Percentiles rank a stretch among this genome's conserved stretches.
These are phyloP conservation scores for Dexiosoma caninum DNA, from an alignment of 2,888 invertebrate species.

Conservation along the genomic window DNA sequence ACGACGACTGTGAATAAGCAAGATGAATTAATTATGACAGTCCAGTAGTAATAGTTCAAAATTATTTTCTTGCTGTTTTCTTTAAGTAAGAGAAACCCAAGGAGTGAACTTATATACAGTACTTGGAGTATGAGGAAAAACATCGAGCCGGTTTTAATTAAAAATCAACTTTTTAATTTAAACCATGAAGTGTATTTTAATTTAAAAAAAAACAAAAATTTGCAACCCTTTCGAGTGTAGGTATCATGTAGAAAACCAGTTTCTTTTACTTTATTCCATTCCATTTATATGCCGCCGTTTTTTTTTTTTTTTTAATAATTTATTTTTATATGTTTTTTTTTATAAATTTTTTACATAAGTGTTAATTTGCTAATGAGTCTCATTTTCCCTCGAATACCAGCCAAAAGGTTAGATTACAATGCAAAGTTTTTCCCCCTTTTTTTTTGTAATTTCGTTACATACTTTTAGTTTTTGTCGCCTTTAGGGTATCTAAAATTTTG, in stretches of 20 bases:
- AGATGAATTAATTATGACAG: conserved; percentile 16
- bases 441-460: conserved; percentile 15
- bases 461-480: conserved; percentile 33
- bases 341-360: conserved; percentile 55
- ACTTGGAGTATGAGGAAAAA: too few species aligned
- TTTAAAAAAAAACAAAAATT: neutral
- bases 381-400: conserved; percentile 12
- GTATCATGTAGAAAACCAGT: neutral
- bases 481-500: conserved; percentile 58
- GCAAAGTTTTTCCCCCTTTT: conserved; percentile 15
- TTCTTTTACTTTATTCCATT: neutral
- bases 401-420: conserved; percentile 7
- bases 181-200: too few species aligned
- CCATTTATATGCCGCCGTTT: neutral
- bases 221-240: neutral
- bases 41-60: too few species aligned
- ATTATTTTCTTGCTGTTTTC: too few species aligned
- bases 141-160: too few species aligned
- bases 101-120: too few species aligned
- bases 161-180: too few species aligned
- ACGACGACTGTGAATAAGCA: too few species aligned
- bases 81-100: neutral
- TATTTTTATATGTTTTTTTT: too few species aligned
- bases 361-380: conserved; percentile 60
- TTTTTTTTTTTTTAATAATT: too few species aligned